A percentile compares a stretch with the other conserved stretches of the same genome.
Conservation (phyloP, 2,888 invertebrate genomes). For the Drosophila emarginata region DNA sequence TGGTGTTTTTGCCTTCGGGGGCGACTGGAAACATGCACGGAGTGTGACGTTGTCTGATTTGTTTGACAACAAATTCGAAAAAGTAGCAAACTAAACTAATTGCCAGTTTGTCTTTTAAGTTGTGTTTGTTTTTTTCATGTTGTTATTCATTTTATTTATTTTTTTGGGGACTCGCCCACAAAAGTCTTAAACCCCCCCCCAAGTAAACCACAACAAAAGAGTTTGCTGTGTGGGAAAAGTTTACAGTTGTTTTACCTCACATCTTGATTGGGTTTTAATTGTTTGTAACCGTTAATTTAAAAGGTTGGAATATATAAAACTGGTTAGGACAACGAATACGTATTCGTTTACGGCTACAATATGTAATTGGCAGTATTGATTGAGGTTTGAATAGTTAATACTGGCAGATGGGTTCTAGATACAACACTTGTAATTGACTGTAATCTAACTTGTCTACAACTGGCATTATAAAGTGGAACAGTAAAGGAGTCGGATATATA, state of each 20-base stretch:
- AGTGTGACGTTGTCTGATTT: slow-evolving; percentile 42
- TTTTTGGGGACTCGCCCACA: slow-evolving; percentile 49
- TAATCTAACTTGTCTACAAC: slow-evolving; percentile 14
- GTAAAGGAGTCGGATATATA: neutral
- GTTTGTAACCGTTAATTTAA: slow-evolving; percentile 53
- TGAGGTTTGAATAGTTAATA: slow-evolving; percentile 16
- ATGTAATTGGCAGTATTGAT: slow-evolving; percentile 10
- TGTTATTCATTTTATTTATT: slow-evolving; percentile 11
- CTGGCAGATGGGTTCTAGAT: slow-evolving; percentile 7
- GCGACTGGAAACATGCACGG: slow-evolving; percentile 14
- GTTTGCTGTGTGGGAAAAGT: slow-evolving; percentile 63
- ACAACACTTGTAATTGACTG: slow-evolving; percentile 8
- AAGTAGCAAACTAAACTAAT: slow-evolving; percentile 60
- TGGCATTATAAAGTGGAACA: slow-evolving; percentile 2
- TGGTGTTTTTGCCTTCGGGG: neutral
- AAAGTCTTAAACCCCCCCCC: slow-evolving; percentile 37
- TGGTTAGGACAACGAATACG: neutral
- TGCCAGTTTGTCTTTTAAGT: slow-evolving; percentile 59
- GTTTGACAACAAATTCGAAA: slow-evolving; percentile 49
- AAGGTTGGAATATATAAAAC: slow-evolving; percentile 19
- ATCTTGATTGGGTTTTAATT: slow-evolving; percentile 72
- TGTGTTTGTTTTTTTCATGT: neutral
- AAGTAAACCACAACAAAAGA: slow-evolving; percentile 35
- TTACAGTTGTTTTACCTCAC: slow-evolving; percentile 53
- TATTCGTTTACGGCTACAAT: neutral